phyloP scores from a whole-genome alignment of 2,888 invertebrate species.

The Omphaloscelis lunosa region DNA sequence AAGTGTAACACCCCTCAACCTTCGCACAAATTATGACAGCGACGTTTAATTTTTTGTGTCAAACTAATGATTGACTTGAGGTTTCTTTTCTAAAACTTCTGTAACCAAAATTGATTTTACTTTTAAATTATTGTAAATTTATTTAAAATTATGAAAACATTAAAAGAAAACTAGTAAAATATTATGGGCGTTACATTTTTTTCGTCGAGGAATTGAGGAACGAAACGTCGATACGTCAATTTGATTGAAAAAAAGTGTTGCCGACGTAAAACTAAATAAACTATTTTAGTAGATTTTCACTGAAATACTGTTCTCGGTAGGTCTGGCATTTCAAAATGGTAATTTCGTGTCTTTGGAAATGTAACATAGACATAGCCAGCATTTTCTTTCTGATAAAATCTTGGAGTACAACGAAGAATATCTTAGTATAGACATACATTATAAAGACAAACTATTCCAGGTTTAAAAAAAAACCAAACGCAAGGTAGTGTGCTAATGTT shows the following conservation, averaged over 20 bases:
- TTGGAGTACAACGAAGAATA: neutral
- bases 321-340: neutral
- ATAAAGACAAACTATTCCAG: neutral
- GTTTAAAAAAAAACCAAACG: neutral
- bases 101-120: neutral
- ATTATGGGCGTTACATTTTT: neutral
- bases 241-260: conserved; percentile 6
- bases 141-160: neutral
- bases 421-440: no score
- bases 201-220: neutral
- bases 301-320: neutral
- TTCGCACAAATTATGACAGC: conserved; percentile 57
- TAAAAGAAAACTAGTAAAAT: neutral
- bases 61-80: neutral
- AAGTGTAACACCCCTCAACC: conserved; percentile 49
- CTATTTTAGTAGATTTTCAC: neutral
- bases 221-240: conserved; percentile 21
- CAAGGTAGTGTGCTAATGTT: neutral
- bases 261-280: neutral
- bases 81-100: neutral
- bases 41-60: conserved; percentile 58
- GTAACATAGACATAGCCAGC: no score
- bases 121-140: neutral
- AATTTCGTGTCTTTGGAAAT: neutral
- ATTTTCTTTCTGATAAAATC: neutral